Evolutionary conservation across 2,113 vertebrate species (phyloP).

Genomic region (Aleadryas rufinucha): DNA sequence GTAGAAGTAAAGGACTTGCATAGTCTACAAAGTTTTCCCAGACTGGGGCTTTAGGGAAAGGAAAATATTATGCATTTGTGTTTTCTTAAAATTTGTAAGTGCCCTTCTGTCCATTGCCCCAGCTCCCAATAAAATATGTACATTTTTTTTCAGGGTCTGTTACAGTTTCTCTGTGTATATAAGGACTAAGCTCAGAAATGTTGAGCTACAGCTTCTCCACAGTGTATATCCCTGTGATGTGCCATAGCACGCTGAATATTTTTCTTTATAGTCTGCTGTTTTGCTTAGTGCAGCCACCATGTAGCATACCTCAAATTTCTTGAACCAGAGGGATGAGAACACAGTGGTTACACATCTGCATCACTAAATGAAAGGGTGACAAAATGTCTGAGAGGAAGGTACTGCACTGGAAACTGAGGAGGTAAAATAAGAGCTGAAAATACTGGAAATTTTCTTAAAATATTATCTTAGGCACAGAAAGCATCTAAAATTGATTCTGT

Average conservation of each 20-base stretch:
- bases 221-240: background rate
- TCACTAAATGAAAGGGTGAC: background rate
- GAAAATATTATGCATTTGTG: background rate
- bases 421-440: background rate
- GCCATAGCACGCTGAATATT: background rate
- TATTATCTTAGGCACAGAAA: background rate
- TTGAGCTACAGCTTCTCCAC: background rate
- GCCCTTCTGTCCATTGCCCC: background rate
- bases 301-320: background rate
- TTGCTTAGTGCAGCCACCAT: background rate
- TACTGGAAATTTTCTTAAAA: background rate
- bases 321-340: background rate
- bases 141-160: background rate
- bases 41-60: background rate
- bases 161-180: background rate
- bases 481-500: background rate
- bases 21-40: background rate
- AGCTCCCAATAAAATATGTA: background rate
- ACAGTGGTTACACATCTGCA: background rate
- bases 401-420: background rate
- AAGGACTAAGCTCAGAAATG: background rate
- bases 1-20: background rate
- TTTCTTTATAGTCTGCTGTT: background rate
- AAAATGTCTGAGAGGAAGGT: background rate
- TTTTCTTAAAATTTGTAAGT: background rate